These are phyloP conservation scores for Ciconia maguari DNA, from an alignment of 2,113 vertebrate genomes.

Conservation along the genomic window DNA sequence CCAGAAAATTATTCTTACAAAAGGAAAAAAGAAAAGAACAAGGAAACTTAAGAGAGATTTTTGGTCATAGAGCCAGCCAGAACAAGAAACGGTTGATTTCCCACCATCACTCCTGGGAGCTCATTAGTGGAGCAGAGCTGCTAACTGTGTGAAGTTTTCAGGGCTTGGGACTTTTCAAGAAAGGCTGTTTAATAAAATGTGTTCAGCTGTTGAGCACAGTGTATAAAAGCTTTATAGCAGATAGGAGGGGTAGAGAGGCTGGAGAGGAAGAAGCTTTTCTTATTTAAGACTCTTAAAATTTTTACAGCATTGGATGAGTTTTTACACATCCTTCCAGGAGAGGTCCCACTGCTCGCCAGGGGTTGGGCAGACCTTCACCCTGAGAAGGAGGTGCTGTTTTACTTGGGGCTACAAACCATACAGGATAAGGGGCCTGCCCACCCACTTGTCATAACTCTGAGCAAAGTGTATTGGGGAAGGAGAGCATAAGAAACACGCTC, in stretches of 20 bases:
- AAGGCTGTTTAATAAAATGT: background rate
- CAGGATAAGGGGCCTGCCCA: background rate
- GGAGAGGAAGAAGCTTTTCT: background rate
- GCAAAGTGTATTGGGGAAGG: background rate
- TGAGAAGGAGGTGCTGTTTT: background rate
- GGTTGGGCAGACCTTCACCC: background rate
- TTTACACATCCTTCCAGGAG: background rate
- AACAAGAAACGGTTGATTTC: background rate
- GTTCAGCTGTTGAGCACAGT: background rate
- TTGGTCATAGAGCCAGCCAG: background rate
- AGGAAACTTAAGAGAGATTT: background rate
- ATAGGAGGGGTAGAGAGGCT: background rate
- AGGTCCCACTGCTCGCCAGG: background rate
- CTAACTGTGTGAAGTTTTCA: background rate
- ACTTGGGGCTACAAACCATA: background rate
- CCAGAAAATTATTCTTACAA: slow-evolving; percentile 92
- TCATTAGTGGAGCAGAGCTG: background rate
- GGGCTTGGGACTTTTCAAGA: background rate
- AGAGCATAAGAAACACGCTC: background rate
- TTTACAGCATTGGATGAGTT: background rate
- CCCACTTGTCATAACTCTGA: background rate
- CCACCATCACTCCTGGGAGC: background rate
- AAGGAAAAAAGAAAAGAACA: background rate
- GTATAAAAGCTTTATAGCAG: background rate
- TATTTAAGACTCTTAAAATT: background rate